Percentiles rank a stretch among this genome's conserved stretches.
These are phyloP conservation scores for Psittacula cyanocephala DNA, from an alignment of 2,113 vertebrate species.

Conservation along the genomic window DNA sequence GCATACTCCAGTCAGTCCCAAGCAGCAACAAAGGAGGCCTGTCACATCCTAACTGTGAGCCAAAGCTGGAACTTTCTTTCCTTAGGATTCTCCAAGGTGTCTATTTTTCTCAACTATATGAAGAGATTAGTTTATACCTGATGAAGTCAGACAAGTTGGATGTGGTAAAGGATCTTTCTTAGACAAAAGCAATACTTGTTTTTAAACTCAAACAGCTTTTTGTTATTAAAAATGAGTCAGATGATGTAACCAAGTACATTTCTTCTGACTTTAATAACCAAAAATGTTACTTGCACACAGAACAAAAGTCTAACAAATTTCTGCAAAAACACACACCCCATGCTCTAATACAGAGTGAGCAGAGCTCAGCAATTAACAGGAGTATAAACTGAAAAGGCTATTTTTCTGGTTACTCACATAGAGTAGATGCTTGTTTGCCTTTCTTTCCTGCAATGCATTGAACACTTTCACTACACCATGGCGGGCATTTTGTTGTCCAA, in stretches of 20 bases:
- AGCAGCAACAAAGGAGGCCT: neutral
- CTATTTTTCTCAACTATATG: neutral
- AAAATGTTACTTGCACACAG: neutral
- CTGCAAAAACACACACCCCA: neutral
- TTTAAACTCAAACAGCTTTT: neutral
- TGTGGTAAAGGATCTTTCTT: neutral
- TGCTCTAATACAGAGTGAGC: neutral
- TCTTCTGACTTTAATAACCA: neutral
- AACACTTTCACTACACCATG: slow-evolving; percentile 97
- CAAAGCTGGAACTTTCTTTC: neutral
- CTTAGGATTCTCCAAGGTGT: neutral
- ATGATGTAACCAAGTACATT: neutral
- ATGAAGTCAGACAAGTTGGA: neutral
- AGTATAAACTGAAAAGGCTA: neutral
- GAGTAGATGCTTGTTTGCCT: slow-evolving; percentile 95
- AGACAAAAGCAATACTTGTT: neutral
- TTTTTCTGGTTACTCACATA: slow-evolving; percentile 84
- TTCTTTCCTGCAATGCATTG: slow-evolving; percentile 91
- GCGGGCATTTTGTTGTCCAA: slow-evolving; percentile 96
- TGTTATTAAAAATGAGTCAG: neutral
- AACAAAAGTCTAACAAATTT: neutral
- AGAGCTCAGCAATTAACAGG: neutral
- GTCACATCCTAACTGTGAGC: neutral
- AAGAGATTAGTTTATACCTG: neutral
- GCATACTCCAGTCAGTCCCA: neutral